phyloP scores from a whole-genome alignment of 1,140 invertebrate species.

The Hormaphis cornu region DNA sequence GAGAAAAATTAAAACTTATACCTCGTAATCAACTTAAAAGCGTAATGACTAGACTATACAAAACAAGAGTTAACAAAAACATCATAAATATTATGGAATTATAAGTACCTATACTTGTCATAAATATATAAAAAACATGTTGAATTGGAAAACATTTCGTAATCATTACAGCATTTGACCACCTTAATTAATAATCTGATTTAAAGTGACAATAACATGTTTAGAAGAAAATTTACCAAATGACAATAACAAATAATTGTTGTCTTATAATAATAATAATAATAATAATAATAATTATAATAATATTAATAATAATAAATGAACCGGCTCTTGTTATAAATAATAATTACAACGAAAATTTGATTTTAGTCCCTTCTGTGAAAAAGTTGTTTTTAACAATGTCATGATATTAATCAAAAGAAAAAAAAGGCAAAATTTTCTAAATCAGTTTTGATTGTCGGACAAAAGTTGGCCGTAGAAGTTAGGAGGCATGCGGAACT shows the following conservation, averaged over 20 bases:
- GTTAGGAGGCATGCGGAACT: slow-evolving; percentile 24
- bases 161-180: slow-evolving; percentile 21
- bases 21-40: slow-evolving; percentile 23
- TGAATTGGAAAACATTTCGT: slow-evolving; percentile 14
- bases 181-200: slow-evolving; percentile 20
- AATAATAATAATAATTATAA: slow-evolving; percentile 19
- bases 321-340: no score
- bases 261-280: slow-evolving; percentile 15
- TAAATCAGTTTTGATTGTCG: slow-evolving; percentile 21
- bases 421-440: neutral
- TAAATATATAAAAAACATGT: neutral
- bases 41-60: slow-evolving; percentile 30
- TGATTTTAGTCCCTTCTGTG: neutral
- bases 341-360: neutral
- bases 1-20: slow-evolving; percentile 17
- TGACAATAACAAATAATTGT: slow-evolving; percentile 6
- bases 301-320: neutral
- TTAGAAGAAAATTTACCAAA: slow-evolving; percentile 26
- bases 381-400: neutral
- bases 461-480: slow-evolving; percentile 16
- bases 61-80: slow-evolving; percentile 30
- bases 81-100: slow-evolving; percentile 20
- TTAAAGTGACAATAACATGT: slow-evolving; percentile 26
- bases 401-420: neutral
- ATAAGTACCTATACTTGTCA: no score